Base-by-base conservation (phyloP, 1,140 invertebrate genomes). In the Aradophagus sp. region DNA sequence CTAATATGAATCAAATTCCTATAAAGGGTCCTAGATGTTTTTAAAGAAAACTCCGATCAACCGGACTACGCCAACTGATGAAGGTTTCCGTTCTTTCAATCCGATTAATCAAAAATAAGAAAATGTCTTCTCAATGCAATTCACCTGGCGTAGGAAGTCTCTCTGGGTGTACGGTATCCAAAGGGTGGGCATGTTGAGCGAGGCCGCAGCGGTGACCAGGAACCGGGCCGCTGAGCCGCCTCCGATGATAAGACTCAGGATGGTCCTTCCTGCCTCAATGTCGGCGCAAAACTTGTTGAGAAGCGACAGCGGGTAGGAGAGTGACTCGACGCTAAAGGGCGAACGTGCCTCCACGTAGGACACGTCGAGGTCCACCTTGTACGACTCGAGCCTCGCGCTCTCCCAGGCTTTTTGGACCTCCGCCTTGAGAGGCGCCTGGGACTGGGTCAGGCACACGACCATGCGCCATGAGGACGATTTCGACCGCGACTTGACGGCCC, bases 361-460 rank as follows among this genome's bases (percentile, higher is more conserved):
- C 23, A 86, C 62, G 39, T 84, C 83, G 20, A 83, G 70, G 10
- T 85, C 83, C 4, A 74, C 73, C 12, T 85, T 83, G 23, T 73
- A 77, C 1, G 80, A 76, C 32, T 84, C 81, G 12, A 83, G 52
- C 47, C 82, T 76, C 3, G 80, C 82, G 12, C 78, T 75, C 19
- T 86, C 84, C 84, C 84, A 86, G 52, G 79, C 80, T 27, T 77
- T 78, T 34, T 86, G 83, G 5, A 85, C 76, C 19, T 85, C 84
- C 14, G 59, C 70, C 55, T 78, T 82, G 23, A 71, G 61, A 0
- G 77, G 69, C 16, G 78, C 76, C 17, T 86, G 84, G 5, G 80
- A 76, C 45, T 85, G 84, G 3, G 83, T 80, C 16, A 85, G 63
- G 35, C 78, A 80, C 26, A 85, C 65, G 11, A 84, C 76, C 11